Evolutionary conservation across 2,888 invertebrate species (phyloP).

Genomic region (Epistrophe eligans): DNA sequence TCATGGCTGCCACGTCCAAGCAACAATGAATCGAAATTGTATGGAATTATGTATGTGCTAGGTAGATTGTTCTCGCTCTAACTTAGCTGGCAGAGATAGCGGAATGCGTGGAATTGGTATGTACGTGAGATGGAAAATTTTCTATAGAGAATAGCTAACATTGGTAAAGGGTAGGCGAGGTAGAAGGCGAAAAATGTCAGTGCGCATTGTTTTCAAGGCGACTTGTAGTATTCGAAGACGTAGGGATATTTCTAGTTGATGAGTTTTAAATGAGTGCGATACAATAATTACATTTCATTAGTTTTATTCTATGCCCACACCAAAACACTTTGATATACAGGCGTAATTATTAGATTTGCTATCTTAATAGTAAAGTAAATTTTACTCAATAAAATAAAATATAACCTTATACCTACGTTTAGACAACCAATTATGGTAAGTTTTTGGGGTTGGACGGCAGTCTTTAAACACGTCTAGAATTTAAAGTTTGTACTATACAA

Average conservation of each 20-base stretch:
- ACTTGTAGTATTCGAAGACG: constrained; percentile 47
- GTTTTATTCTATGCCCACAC: no score
- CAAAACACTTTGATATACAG: no score
- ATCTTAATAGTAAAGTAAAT: no score
- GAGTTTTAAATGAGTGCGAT: not conserved
- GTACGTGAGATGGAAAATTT: constrained; percentile 42
- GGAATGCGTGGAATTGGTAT: constrained; percentile 58
- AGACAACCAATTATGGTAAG: no score
- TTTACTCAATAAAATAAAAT: no score
- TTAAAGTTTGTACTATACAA: no score
- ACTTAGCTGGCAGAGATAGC: not conserved
- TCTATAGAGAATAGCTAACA: constrained; percentile 36
- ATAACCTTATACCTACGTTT: no score
- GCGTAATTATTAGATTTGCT: no score
- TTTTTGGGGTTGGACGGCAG: no score
- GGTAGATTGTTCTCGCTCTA: constrained; percentile 52
- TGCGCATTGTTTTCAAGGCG: constrained; percentile 76
- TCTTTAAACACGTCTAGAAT: no score
- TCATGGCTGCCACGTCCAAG: constrained; percentile 84
- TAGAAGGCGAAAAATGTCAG: constrained; percentile 64
- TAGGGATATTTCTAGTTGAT: constrained; percentile 27
- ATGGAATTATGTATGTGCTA: constrained; percentile 63
- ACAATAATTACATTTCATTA: no score
- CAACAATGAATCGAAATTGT: constrained; percentile 83
- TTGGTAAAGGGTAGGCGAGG: constrained; percentile 20